Evolutionary conservation across 2,888 invertebrate species (phyloP), one percentile per base, ranked within the genome.

Genomic region (Drosophila subquinaria): DNA sequence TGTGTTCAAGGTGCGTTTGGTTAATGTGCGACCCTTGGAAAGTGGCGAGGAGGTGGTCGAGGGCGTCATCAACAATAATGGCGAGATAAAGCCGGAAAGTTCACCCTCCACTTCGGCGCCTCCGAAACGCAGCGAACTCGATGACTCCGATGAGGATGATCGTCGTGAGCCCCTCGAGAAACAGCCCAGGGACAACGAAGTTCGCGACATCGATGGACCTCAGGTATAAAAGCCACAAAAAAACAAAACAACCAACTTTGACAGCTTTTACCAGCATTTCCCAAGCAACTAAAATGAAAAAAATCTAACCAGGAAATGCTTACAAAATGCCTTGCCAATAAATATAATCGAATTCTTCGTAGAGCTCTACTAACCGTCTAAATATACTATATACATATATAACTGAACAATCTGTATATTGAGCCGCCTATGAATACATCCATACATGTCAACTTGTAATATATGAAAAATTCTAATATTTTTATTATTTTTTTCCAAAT

Each of bases 21-120:
- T 94, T 23, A 94, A 94, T 73, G 93, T 94, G 23, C 93, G 93
- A 67, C 94, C 94, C 8, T 61, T 93, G 68, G 92, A 91, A 20
- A 91, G 90, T 13, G 92, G 81, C 35, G 92, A 92, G 68, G 89
- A 90, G 20, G 82, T 88, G 9, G 76, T 66, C 10, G 86, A 91
- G 69, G 83, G 84, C 11, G 81, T 76, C 11, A 65, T 42, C 60
- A 79, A 66, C 17, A 71, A 62, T 2, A 64, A 72, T 1, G 78
- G 64, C 2, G 71, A 70, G 6, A 64, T 33, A 63, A 79, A 55
- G 78, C 72, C 9, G 15, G 45, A 40, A 4, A 33, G 36, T 61
- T 27, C 63, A 4, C 88, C 85, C 0, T 52, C 40, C 36, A 82
- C 88, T 20, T 78, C 74, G 10, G 67, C 79, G 23, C 85, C 88